Conservation (phyloP, 2,888 invertebrate species). For the Mylabris sibirica region DNA sequence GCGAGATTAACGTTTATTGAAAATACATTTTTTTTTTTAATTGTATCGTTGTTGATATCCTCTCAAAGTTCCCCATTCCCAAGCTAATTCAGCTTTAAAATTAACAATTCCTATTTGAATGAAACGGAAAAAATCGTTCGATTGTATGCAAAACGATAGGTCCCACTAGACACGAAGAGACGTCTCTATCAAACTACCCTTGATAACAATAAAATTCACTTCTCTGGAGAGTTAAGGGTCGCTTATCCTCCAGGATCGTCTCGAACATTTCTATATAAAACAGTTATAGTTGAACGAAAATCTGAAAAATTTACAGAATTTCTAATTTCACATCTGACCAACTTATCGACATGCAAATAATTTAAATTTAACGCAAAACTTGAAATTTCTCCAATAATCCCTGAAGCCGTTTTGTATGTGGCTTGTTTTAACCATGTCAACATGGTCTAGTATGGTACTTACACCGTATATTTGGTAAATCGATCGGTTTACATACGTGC, state of each 20-base stretch:
- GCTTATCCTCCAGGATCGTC: neutral
- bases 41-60: neutral
- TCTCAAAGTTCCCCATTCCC: no score
- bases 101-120: neutral
- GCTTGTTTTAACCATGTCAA: slow-evolving; percentile 46
- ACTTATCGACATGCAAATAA: no score
- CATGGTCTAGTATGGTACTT: slow-evolving; percentile 55
- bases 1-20: neutral
- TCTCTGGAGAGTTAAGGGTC: neutral
- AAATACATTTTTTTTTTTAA: neutral
- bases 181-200: neutral
- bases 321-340: no score
- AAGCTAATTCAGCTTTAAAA: neutral
- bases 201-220: no score
- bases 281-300: neutral
- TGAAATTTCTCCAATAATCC: no score
- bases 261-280: neutral
- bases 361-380: no score
- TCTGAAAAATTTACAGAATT: no score
- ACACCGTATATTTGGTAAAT: slow-evolving; percentile 51
- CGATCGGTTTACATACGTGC: slow-evolving; percentile 49
- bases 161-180: neutral
- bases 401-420: no score
- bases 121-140: no score
- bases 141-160: neutral